These are phyloP conservation scores for Himalopsyche anomala DNA, from an alignment of 2,888 invertebrate species.

Conservation along the genomic window DNA sequence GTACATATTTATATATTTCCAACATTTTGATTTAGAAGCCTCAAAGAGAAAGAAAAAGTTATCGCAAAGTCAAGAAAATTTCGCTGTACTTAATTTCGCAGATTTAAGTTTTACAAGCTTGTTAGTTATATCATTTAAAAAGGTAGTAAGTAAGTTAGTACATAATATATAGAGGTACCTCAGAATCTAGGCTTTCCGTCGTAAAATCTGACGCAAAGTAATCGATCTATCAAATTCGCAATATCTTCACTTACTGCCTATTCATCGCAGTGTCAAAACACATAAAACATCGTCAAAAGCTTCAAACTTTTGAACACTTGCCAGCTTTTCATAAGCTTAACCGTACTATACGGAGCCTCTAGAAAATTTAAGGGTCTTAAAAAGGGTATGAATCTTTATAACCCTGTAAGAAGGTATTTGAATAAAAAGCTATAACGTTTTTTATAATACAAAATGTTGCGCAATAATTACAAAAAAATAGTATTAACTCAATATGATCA, in stretches of 20 bases:
- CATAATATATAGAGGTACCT: neutral
- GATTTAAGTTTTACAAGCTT: too few relatives aligned
- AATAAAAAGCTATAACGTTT: neutral
- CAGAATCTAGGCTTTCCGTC: neutral
- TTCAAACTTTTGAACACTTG: conserved; percentile 8
- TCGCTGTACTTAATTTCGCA: too few relatives aligned
- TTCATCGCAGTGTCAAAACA: conserved; percentile 26
- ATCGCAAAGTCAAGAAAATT: too few relatives aligned
- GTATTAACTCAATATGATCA: too few relatives aligned
- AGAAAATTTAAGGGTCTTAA: neutral
- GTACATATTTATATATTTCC: too few relatives aligned
- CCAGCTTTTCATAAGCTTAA: conserved; percentile 27
- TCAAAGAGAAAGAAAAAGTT: too few relatives aligned
- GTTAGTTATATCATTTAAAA: neutral
- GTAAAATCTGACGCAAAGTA: conserved; percentile 29
- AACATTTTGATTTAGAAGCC: too few relatives aligned
- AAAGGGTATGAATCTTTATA: neutral
- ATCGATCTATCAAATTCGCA: conserved; percentile 21
- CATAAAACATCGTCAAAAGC: conserved; percentile 8
- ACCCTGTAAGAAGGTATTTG: neutral
- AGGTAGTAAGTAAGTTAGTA: neutral
- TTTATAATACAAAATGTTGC: too few relatives aligned
- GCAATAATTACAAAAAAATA: too few relatives aligned
- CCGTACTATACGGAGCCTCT: neutral
- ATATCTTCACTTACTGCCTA: conserved; percentile 10